These are phyloP conservation scores for Paratilapia polleni DNA, from an alignment of 2,113 vertebrate genomes.

Conservation along the genomic window DNA sequence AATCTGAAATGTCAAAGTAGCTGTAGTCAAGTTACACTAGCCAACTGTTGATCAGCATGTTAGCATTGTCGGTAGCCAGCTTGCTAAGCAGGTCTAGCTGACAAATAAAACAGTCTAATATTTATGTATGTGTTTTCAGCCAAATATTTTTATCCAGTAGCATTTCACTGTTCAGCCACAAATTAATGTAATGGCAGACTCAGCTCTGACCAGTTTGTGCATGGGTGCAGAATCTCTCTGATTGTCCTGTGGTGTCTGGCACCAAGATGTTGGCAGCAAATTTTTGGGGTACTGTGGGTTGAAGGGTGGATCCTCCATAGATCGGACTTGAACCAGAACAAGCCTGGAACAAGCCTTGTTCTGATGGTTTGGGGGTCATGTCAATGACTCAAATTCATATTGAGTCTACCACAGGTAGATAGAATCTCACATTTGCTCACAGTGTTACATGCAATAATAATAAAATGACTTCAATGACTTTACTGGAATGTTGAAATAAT, in stretches of 20 bases:
- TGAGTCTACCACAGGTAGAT: neutral
- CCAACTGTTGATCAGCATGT: neutral
- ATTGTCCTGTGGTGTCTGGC: accelerated
- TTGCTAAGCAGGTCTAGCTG: neutral
- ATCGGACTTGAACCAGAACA: neutral
- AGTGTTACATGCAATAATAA: neutral
- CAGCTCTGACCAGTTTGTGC: neutral
- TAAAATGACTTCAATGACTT: accelerated
- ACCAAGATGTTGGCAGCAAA: neutral
- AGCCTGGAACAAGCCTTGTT: neutral
- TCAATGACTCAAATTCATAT: neutral
- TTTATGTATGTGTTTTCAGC: neutral
- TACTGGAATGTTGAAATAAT: neutral
- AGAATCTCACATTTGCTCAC: neutral
- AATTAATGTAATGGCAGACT: neutral
- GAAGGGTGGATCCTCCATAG: neutral
- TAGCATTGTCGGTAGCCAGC: too few species aligned
- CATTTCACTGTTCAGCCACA: neutral
- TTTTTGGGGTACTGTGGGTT: neutral
- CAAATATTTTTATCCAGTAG: neutral
- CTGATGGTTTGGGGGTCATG: neutral
- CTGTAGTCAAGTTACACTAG: neutral
- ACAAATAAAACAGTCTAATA: neutral
- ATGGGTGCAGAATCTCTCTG: neutral
- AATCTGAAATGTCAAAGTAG: neutral